Conservation (phyloP, 2,797 vertebrate species). For the Serranus cabrilla region DNA sequence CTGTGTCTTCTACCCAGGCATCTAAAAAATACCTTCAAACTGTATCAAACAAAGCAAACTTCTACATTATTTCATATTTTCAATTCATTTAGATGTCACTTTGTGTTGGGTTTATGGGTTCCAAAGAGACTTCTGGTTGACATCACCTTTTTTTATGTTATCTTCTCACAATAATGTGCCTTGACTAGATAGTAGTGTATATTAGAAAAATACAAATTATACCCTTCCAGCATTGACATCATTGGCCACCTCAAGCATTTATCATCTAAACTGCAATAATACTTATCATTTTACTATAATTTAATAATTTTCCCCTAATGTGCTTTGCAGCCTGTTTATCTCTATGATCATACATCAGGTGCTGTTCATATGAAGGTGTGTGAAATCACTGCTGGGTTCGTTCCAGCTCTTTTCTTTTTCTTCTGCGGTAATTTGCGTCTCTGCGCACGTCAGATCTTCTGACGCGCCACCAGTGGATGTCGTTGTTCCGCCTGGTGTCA, state of each 20-base stretch:
- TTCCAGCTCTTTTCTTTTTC: background rate
- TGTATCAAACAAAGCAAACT: background rate
- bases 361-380: constrained; percentile 14
- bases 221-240: background rate
- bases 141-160: background rate
- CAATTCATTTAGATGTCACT: background rate
- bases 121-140: background rate
- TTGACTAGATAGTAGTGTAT: background rate
- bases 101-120: background rate
- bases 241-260: background rate
- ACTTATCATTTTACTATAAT: background rate
- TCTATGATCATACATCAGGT: background rate
- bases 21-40: background rate
- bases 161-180: background rate
- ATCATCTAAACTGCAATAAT: background rate
- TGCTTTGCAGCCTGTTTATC: background rate
- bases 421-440: background rate
- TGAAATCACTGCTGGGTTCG: no score
- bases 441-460: constrained; percentile 30
- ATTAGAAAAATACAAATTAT: background rate
- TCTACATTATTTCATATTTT: background rate
- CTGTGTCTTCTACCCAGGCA: background rate
- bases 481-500: constrained; percentile 89
- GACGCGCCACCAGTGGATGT: constrained; percentile 90
- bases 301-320: background rate